Evolutionary conservation across 2,113 vertebrate genomes (phyloP), one percentile per base, ranked within the genome.

Genomic region (Syngnathus floridae): DNA sequence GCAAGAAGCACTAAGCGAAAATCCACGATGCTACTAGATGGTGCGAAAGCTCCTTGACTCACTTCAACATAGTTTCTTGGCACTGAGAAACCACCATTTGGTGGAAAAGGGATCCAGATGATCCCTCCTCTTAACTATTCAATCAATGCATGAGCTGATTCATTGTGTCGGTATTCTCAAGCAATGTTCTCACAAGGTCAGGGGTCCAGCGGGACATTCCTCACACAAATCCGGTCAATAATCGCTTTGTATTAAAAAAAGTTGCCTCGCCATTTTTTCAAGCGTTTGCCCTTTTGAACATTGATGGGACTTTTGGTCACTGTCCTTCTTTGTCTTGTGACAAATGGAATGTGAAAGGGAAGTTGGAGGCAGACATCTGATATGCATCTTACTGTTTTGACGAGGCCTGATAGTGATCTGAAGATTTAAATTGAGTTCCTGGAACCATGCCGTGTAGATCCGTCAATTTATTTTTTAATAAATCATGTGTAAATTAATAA

Each of bases 81-180:
- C 37, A 38, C 37, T 38, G 37, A 7, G 37, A 38, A 38, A 8
- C 5, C 38, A 6, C 26, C 26, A 3, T 31, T 3, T 31, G 43
- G 4, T 26, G 22, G 22, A 54, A 54, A 54, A 31, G 22, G 21
- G 21, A 21, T 69, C 71, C 63, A 67, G 41, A 62, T 76, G 54
- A 64, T 76, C 64, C 54, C 65, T 67, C 66, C 62, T 31, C 26
- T 31, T 72, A 67, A 69, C 78, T 80, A 75, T 31, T 81, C 73
- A 67, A 74, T 62, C 77, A 70, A 64, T 70, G 69, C 77, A 76
- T 66, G 78, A 66, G 76, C 77, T 69, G 74, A 59, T 61, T 59
- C 54, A 71, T 70, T 54, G 31, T 65, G 70, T 77, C 66, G 63
- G 59, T 72, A n/a, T 55, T 73, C 58, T 63, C 52, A 70, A 69